These are phyloP conservation scores for Psilanteris sp. DNA, from an alignment of 1,140 invertebrate species.

Conservation along the genomic window DNA sequence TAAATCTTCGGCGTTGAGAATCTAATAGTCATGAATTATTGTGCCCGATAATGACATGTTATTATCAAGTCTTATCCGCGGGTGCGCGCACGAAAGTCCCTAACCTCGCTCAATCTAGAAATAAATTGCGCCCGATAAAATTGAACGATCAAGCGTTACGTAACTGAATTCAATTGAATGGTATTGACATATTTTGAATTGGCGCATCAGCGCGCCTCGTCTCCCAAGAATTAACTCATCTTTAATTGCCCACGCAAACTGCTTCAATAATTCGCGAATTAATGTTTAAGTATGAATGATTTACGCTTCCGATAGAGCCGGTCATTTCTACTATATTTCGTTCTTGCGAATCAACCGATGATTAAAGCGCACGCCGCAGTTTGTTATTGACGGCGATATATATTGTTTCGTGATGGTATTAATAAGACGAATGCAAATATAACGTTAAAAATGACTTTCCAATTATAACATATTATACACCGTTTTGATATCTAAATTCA, in stretches of 20 bases:
- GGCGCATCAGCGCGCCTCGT: background rate
- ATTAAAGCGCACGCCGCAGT: too few species aligned
- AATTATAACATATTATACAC: too few species aligned
- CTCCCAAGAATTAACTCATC: slow-evolving; percentile 28
- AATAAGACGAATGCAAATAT: too few species aligned
- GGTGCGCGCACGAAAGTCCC: slow-evolving; percentile 19
- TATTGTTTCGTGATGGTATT: background rate
- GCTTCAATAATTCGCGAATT: slow-evolving; percentile 16
- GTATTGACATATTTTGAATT: slow-evolving; percentile 26
- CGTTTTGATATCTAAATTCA: too few species aligned
- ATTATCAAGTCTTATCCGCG: slow-evolving; percentile 27
- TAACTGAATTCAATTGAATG: slow-evolving; percentile 37
- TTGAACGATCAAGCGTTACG: slow-evolving; percentile 20
- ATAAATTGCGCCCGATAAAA: slow-evolving; percentile 37
- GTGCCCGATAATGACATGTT: slow-evolving; percentile 30
- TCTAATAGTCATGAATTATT: slow-evolving; percentile 48
- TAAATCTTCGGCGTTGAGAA: slow-evolving; percentile 13
- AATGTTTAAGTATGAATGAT: slow-evolving; percentile 12
- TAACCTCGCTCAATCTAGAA: slow-evolving; percentile 41
- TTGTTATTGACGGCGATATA: too few species aligned
- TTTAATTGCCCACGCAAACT: slow-evolving; percentile 14
- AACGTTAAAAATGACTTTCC: too few species aligned
- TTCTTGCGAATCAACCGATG: slow-evolving; percentile 17
- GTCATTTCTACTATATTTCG: slow-evolving; percentile 9
- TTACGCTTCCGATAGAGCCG: slow-evolving; percentile 12